These are phyloP conservation scores for Mizuhopecten yessoensis DNA, from an alignment of 1,140 invertebrate species.

Conservation along the genomic window DNA sequence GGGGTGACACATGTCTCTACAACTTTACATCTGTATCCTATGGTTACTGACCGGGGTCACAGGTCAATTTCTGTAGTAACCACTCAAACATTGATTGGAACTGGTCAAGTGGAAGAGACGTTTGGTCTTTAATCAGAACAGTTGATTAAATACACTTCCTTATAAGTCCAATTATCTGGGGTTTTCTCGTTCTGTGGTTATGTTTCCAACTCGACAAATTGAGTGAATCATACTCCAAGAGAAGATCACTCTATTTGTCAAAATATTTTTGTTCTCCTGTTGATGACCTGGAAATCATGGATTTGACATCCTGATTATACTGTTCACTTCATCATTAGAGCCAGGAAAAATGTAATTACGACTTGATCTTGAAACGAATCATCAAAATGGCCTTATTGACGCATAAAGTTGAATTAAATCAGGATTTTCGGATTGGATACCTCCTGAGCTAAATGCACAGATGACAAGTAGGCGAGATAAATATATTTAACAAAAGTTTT, in stretches of 20 bases:
- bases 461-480: not conserved
- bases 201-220: conserved; percentile 14
- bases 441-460: too few species aligned
- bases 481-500: not conserved
- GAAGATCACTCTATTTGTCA: not conserved
- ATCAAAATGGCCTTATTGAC: not conserved
- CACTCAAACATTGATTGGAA: conserved; percentile 22
- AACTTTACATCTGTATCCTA: not conserved
- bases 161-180: conserved; percentile 29
- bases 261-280: not conserved
- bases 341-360: not conserved
- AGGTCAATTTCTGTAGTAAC: not conserved
- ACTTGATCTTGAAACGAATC: not conserved
- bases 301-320: not conserved
- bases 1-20: conserved; percentile 10
- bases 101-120: not conserved
- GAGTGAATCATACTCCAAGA: not conserved
- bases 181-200: not conserved
- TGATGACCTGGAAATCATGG: not conserved
- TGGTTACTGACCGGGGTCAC: not conserved
- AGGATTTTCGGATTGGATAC: too few species aligned
- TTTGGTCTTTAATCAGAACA: conserved; percentile 39
- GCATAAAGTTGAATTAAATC: not conserved
- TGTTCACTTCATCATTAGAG: conserved; percentile 33
- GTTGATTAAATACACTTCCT: conserved; percentile 33